Conservation (phyloP, 1,140 invertebrate genomes). For the Aphaenogaster rudis region DNA sequence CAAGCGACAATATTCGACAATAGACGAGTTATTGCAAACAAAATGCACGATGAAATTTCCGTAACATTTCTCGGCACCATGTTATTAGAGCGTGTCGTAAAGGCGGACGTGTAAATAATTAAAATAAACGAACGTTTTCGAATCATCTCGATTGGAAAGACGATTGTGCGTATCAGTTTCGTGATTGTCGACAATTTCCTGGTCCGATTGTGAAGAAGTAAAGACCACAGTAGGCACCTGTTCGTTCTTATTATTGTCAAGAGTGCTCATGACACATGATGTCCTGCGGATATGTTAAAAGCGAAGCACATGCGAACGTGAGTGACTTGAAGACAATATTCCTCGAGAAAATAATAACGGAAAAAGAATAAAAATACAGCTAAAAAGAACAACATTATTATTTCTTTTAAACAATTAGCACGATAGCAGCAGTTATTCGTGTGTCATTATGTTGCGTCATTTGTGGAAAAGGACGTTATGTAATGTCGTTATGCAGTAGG, state of each 20-base stretch:
- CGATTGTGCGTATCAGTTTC: constrained; percentile 18
- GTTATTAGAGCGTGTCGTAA: constrained; percentile 5
- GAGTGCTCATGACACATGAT: constrained; percentile 3
- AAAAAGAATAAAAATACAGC: constrained; percentile 7
- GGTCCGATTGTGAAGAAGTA: constrained; percentile 9
- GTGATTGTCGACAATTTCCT: constrained; percentile 25
- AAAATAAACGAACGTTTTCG: constrained; percentile 53
- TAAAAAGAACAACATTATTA: constrained; percentile 6
- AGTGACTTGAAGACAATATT: constrained; percentile 32
- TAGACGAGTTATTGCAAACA: constrained; percentile 1
- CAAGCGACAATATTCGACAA: not conserved
- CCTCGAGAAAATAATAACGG: not conserved
- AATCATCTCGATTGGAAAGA: constrained; percentile 27
- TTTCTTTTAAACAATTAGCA: not conserved
- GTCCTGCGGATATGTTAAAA: constrained; percentile 45
- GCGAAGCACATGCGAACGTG: constrained; percentile 34
- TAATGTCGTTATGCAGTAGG: too few species aligned
- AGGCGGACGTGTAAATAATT: not conserved
- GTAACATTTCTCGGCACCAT: constrained; percentile 18
- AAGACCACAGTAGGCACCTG: not conserved
- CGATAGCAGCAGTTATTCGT: not conserved
- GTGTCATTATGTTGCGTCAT: too few species aligned
- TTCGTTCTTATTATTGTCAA: constrained; percentile 41
- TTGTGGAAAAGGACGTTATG: too few species aligned
- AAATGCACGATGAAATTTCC: not conserved